These are phyloP conservation scores for Sphenodon punctatus DNA, from an alignment of 2,797 vertebrate genomes.

Conservation along the genomic window DNA sequence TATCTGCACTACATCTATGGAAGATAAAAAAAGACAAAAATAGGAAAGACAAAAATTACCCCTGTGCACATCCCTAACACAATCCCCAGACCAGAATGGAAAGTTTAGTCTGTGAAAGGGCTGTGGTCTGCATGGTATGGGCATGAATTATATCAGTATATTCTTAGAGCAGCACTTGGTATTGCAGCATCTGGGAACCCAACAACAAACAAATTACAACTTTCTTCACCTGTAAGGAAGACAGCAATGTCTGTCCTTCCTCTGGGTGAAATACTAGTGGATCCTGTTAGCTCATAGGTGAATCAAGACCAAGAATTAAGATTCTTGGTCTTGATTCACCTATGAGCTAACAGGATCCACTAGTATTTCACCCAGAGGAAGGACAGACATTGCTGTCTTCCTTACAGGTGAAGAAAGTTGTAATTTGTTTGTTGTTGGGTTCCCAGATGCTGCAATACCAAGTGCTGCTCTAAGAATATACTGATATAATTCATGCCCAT, in stretches of 20 bases:
- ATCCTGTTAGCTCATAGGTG: background rate
- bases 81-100: no score
- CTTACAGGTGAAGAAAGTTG: background rate
- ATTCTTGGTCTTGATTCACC: background rate
- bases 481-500: background rate
- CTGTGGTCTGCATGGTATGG: background rate
- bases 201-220: background rate
- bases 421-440: background rate
- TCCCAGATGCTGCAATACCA: background rate
- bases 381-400: background rate
- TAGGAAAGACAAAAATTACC: no score
- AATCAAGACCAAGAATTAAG: background rate
- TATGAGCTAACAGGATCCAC: background rate
- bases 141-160: background rate
- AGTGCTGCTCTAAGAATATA: background rate
- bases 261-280: rapidly evolving
- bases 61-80: no score
- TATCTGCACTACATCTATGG: no score
- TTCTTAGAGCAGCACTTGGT: background rate
- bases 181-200: background rate
- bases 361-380: background rate
- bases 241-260: background rate
- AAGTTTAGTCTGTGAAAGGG: background rate
- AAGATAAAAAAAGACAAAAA: no score
- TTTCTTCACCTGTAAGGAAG: background rate